Percentiles rank a stretch among this genome's conserved stretches.
Evolutionary conservation across 2,113 vertebrate species (phyloP).

Genomic region (Podarcis cretensis): DNA sequence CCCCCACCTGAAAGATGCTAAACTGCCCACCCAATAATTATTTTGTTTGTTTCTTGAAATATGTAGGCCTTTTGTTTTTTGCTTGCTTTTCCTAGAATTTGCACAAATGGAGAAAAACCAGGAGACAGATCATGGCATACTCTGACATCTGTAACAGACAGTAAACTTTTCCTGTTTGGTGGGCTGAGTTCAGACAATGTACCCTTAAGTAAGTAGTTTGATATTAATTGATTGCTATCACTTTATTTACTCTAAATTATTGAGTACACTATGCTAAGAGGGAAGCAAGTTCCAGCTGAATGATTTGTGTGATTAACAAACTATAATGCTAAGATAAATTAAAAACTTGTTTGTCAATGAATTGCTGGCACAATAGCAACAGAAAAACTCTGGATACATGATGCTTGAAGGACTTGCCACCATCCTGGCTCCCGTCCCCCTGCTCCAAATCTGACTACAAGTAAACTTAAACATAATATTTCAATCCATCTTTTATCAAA

Average conservation of each 20-base stretch:
- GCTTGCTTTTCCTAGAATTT: slow-evolving; percentile 74
- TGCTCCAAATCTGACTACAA: neutral
- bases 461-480: neutral
- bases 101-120: slow-evolving; percentile 78
- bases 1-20: neutral
- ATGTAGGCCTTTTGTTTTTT: neutral
- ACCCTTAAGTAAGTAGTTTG: slow-evolving; percentile 86
- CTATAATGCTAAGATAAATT: neutral
- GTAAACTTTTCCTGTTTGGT: slow-evolving; percentile 90
- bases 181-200: slow-evolving; percentile 91
- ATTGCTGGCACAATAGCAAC: neutral
- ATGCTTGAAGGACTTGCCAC: neutral
- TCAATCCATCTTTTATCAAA: neutral
- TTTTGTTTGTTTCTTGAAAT: neutral
- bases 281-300: neutral
- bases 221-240: too few relatives aligned
- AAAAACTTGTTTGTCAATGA: neutral
- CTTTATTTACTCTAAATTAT: fast-evolving
- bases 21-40: neutral
- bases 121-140: slow-evolving; percentile 94
- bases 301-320: neutral
- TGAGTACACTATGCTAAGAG: fast-evolving
- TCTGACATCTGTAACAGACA: slow-evolving; percentile 85
- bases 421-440: neutral
- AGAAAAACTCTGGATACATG: neutral